These are phyloP conservation scores for Oreochromis aureus DNA, from an alignment of 2,113 vertebrate genomes.

Conservation along the genomic window DNA sequence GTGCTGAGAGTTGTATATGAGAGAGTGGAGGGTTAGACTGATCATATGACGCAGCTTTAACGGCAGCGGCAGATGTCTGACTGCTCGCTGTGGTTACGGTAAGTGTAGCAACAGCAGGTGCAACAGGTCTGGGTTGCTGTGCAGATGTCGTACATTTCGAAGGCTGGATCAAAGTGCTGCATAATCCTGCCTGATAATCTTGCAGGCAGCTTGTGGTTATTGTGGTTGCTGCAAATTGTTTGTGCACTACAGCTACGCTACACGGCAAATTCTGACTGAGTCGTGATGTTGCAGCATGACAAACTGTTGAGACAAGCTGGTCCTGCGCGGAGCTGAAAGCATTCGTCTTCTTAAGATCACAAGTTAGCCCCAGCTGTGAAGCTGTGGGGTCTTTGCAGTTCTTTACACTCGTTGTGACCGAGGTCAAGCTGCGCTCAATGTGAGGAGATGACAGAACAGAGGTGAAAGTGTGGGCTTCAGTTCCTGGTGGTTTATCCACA, in stretches of 20 bases:
- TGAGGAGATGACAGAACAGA: neutral
- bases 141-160: neutral
- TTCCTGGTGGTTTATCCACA: neutral
- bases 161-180: slow-evolving; percentile 24
- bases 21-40: neutral
- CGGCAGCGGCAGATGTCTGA: neutral
- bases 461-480: neutral
- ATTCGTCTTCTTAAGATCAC: neutral
- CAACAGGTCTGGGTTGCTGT: neutral
- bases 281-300: neutral
- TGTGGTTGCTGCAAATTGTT: slow-evolving; percentile 23
- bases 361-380: neutral
- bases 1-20: neutral
- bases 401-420: neutral
- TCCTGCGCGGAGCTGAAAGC: neutral
- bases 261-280: neutral
- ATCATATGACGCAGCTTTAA: neutral
- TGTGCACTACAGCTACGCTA: neutral
- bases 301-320: neutral
- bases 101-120: neutral
- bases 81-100: neutral
- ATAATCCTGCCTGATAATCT: slow-evolving; percentile 1
- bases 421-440: neutral
- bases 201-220: slow-evolving; percentile 30
- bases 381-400: neutral